A percentile compares a stretch with the other conserved stretches of the same genome.
Evolutionary conservation across 2,888 invertebrate genomes (phyloP).

Genomic region (Phyto melanocephala): DNA sequence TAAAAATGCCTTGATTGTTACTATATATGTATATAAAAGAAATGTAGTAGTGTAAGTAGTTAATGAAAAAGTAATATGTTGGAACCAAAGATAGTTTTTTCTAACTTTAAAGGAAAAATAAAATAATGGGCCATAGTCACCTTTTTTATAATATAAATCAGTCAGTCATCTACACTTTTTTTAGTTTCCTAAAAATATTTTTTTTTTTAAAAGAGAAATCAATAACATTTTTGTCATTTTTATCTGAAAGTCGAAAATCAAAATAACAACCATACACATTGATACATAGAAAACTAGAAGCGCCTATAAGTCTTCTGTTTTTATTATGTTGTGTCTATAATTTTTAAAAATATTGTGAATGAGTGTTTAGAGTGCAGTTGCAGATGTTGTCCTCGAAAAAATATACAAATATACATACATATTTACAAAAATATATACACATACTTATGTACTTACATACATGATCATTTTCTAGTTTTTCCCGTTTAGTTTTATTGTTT

Average conservation of each 20-base stretch:
- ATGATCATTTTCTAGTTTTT: conserved; percentile 52
- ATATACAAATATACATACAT: conserved; percentile 26
- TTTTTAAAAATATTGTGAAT: not conserved
- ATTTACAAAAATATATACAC: conserved; percentile 26
- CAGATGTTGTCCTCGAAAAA: conserved; percentile 55
- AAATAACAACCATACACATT: not conserved
- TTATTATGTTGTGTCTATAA: conserved; percentile 3
- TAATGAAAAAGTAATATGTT: too few relatives aligned
- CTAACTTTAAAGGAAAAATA: too few relatives aligned
- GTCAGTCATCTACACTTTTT: too few relatives aligned
- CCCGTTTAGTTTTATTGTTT: conserved; percentile 36
- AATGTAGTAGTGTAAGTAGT: too few relatives aligned
- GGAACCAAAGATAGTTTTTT: too few relatives aligned
- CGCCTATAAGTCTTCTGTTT: conserved; percentile 37
- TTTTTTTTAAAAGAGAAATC: conserved; percentile 28
- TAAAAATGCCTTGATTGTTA: too few relatives aligned
- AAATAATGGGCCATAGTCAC: too few relatives aligned
- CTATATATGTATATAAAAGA: too few relatives aligned
- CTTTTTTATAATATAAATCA: too few relatives aligned
- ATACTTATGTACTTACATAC: too few relatives aligned
- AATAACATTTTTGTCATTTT: not conserved
- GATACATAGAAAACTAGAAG: not conserved
- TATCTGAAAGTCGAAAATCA: not conserved
- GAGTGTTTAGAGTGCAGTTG: not conserved
- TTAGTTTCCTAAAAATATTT: too few relatives aligned